A percentile compares a stretch with the other conserved stretches of the same genome.
phyloP scores from a whole-genome alignment of 2,113 vertebrate species.

The Cryptomyrus ogoouensis region DNA sequence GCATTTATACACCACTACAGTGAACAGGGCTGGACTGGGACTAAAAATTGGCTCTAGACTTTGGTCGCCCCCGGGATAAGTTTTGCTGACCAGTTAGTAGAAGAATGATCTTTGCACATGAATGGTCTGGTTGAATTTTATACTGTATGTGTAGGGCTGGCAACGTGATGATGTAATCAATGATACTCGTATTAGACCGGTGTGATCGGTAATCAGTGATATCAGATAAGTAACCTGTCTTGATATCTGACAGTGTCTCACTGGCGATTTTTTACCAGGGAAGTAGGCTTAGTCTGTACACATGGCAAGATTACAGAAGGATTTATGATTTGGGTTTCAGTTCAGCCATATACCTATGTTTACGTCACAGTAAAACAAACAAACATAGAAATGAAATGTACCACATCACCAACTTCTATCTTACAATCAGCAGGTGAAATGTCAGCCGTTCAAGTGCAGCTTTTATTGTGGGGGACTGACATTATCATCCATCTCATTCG shows the following conservation, averaged over 20 bases:
- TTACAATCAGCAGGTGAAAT: not conserved
- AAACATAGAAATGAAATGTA: no score
- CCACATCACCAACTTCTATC: not conserved
- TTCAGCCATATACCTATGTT: not conserved
- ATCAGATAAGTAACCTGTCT: not conserved
- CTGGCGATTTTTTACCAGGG: not conserved
- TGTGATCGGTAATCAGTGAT: not conserved
- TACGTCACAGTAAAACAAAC: not conserved
- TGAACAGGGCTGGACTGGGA: not conserved
- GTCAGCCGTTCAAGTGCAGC: not conserved
- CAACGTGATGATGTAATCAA: not conserved
- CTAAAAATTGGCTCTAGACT: not conserved
- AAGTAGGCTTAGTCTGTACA: not conserved
- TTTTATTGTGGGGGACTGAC: not conserved
- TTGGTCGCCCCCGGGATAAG: not conserved
- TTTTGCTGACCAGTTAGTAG: not conserved
- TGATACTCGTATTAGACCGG: no score
- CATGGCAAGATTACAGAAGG: no score
- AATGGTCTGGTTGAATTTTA: not conserved
- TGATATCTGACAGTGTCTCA: not conserved
- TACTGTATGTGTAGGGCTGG: not conserved
- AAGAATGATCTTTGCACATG: not conserved
- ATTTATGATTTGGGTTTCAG: not conserved
- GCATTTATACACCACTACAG: not conserved
- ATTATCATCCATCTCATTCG: not conserved